These are phyloP conservation scores for Notarius lentiginosus DNA, from an alignment of 2,113 vertebrate genomes.

Conservation along the genomic window DNA sequence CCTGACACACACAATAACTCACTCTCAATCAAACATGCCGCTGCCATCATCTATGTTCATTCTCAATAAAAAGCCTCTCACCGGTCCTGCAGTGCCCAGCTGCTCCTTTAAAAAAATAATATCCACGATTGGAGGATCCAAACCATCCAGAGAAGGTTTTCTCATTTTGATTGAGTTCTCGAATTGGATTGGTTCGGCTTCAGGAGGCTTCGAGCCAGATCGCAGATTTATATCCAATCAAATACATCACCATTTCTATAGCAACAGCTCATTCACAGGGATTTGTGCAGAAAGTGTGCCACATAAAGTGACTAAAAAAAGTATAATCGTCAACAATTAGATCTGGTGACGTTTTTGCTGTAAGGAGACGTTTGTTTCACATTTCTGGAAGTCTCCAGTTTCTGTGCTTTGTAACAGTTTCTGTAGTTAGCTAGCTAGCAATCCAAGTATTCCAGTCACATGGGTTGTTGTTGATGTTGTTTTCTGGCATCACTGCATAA, in stretches of 20 bases:
- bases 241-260: not conserved
- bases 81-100: constrained; percentile 22
- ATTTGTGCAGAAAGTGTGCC: not conserved
- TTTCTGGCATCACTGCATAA: not conserved
- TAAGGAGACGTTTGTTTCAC: not conserved
- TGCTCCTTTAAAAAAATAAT: constrained; percentile 32
- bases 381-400: not conserved
- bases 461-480: too few species aligned
- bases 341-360: not conserved
- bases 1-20: constrained; percentile 62
- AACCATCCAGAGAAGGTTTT: not conserved
- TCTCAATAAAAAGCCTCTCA: constrained; percentile 55
- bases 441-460: not conserved
- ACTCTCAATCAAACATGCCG: constrained; percentile 44
- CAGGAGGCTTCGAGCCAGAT: not conserved
- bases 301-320: not conserved
- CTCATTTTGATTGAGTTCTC: not conserved
- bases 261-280: not conserved
- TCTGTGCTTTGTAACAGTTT: not conserved
- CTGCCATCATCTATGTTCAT: constrained; percentile 54
- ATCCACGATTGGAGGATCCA: not conserved
- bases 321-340: not conserved
- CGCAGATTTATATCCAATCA: not conserved
- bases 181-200: not conserved
- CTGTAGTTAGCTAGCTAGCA: not conserved